Base-by-base conservation (phyloP, 2,797 vertebrate genomes). In the Arctocebus calabarensis region DNA sequence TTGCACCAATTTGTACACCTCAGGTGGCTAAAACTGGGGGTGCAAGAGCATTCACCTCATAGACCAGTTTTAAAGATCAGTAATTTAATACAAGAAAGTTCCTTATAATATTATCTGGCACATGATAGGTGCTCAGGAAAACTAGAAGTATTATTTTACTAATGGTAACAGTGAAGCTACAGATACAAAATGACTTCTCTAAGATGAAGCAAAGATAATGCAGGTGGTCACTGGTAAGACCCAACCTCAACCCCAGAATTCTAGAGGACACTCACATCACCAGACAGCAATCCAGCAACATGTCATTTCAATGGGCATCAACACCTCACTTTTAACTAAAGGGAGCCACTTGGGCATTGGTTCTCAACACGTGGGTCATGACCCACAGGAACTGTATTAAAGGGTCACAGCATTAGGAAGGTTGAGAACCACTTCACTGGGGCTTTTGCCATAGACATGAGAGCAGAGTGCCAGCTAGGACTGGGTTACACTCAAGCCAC, bases 131-230 rank as follows among this genome's bases (percentile, higher is more conserved):
- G 17, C 45, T 83, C 37, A 84, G 70, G 23, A 84, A 91, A 92
- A 74, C 74, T 52, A 66, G 27, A 93, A 11, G 5, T 79, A 57
- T 79, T 87, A 55, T 70, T 84, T 93, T 90, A 92, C 25, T 92
- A 94, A 45, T 59, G 6, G 70, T 88, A 32, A 55, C n/a, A 77
- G 0, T 87, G 14, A 92, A 22, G 9, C 43, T 48, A 66, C 29
- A 27, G 20, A 84, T 85, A 82, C n/a, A 84, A 85, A 86, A 87
- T 52, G 20, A 20, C 43, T 74, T 96, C 61, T 84, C 61, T 68
- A 75, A 90, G 16, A 75, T 27, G 83, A 48, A 62, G 11, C 3
- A 85, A 75, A 90, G 27, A 75, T 27, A 85, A 48, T 68, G 11
- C 2, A 82, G 37, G 32, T 37, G 45, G 17, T 78, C 45, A 77